Evolutionary conservation across 2,888 invertebrate genomes (phyloP).

Genomic region (Frankliniella fusca): DNA sequence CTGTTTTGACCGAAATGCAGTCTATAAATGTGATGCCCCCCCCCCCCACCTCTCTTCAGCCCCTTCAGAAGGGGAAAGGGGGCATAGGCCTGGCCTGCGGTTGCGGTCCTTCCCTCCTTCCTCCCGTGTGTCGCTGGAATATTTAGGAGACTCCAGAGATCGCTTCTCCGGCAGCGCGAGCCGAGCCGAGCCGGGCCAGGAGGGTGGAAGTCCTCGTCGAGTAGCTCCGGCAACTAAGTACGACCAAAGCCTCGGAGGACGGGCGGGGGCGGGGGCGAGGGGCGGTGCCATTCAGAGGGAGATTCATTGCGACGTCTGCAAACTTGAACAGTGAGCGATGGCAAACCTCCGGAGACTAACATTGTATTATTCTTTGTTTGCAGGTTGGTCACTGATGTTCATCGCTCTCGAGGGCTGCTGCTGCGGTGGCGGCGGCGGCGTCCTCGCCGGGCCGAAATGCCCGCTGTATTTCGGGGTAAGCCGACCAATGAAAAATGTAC

Average conservation of each 20-base stretch:
- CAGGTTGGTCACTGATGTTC: constrained; percentile 24
- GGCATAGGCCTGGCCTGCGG: no score
- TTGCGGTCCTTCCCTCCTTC: no score
- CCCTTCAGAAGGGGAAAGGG: no score
- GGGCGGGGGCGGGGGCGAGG: neutral
- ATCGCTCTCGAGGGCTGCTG: neutral
- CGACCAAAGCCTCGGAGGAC: neutral
- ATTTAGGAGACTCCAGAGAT: neutral
- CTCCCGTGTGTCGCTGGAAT: neutral
- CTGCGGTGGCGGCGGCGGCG: neutral
- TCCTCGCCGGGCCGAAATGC: neutral
- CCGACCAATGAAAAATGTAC: neutral
- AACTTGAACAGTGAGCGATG: constrained; percentile 21
- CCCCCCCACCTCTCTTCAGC: no score
- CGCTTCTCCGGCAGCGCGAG: neutral
- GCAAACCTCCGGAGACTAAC: neutral
- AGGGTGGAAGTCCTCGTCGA: neutral
- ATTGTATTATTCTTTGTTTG: constrained; percentile 16
- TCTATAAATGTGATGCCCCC: no score
- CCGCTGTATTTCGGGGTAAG: neutral
- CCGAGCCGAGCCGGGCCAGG: neutral
- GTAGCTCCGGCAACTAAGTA: neutral
- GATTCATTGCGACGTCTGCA: constrained; percentile 18
- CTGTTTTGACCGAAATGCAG: no score
- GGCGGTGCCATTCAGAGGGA: constrained; percentile 13